Conservation (phyloP, 2,113 vertebrate genomes). For the Semnopithecus entellus region DNA sequence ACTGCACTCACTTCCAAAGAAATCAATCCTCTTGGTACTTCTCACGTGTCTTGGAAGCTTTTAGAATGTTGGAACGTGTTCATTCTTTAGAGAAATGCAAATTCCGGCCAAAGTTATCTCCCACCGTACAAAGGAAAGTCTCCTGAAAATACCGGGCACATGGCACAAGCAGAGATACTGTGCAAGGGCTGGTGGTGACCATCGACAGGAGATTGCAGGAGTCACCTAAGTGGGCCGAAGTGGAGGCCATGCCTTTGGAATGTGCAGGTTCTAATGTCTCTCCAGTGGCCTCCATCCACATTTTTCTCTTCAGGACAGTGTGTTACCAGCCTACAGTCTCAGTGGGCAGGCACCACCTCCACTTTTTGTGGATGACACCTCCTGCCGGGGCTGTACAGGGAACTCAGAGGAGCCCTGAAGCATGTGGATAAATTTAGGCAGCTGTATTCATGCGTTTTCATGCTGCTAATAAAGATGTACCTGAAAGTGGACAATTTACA, state of each 20-base stretch:
- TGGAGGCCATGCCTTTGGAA: not conserved
- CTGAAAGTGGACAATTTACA: no score
- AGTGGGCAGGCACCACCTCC: not conserved
- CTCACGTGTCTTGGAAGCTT: rapidly evolving
- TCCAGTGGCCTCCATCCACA: not conserved
- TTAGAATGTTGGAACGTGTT: not conserved
- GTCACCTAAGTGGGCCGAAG: not conserved
- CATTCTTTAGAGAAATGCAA: not conserved
- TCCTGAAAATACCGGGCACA: rapidly evolving
- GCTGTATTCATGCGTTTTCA: no score
- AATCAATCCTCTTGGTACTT: not conserved
- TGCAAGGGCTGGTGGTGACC: not conserved
- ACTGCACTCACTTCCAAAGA: no score
- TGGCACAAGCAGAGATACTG: not conserved
- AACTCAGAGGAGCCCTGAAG: not conserved
- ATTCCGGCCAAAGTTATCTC: not conserved
- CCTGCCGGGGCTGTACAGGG: no score
- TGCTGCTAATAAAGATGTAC: no score
- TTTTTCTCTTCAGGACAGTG: not conserved
- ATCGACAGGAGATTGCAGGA: rapidly evolving
- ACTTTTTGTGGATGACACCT: not conserved
- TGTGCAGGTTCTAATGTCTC: no score
- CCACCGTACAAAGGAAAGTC: rapidly evolving
- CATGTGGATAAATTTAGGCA: no score
- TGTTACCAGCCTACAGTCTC: not conserved